phyloP scores from a whole-genome alignment of 1,140 invertebrate species.

The Hylaeus anthracinus region DNA sequence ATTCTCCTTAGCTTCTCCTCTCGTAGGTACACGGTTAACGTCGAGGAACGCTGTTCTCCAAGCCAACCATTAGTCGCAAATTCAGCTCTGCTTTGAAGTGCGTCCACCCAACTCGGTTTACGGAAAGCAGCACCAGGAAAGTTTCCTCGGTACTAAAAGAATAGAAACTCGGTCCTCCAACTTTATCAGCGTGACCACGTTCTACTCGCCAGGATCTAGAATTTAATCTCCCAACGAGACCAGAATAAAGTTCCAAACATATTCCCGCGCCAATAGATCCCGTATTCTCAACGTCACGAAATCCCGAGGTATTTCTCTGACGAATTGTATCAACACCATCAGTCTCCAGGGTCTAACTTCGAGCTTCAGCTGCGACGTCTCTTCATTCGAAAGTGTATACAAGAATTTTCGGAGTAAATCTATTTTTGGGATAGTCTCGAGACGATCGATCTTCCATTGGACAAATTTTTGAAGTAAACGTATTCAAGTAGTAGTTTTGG shows the following conservation, averaged over 20 bases:
- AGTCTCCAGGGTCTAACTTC: background rate
- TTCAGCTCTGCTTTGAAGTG: background rate
- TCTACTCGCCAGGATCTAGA: background rate
- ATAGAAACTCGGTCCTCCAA: slow-evolving; percentile 7
- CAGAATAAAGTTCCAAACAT: slow-evolving; percentile 4
- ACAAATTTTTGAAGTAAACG: background rate
- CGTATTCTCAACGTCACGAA: background rate
- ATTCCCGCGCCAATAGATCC: background rate
- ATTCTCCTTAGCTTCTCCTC: background rate
- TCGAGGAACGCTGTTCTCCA: background rate
- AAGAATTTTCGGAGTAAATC: background rate
- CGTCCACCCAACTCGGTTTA: background rate
- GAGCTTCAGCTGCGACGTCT: background rate
- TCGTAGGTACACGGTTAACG: background rate
- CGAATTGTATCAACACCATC: too few relatives aligned
- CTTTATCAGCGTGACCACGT: slow-evolving; percentile 12
- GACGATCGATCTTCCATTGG: background rate
- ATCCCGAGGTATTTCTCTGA: background rate
- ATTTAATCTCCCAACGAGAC: slow-evolving; percentile 14
- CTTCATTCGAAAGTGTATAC: too few relatives aligned
- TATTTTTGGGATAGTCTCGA: background rate
- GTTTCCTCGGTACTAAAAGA: slow-evolving; percentile 13
- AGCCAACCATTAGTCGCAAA: background rate
- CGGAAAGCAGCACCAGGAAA: background rate
- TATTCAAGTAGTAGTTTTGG: background rate